Conservation (phyloP, 2,888 invertebrate genomes). For the Eupithecia insigniata region DNA sequence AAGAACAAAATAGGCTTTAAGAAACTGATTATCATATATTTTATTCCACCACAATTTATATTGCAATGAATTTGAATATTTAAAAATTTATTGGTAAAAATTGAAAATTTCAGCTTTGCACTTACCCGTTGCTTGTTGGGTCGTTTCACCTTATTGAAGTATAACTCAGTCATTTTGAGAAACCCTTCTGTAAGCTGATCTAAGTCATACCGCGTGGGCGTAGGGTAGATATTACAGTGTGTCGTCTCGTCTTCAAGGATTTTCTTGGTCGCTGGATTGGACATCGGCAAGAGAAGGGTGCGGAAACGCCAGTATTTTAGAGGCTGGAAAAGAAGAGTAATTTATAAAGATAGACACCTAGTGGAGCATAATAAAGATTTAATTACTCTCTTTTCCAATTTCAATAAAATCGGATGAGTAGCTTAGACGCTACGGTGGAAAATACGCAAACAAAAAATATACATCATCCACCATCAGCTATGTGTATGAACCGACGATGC, state of each 20-base stretch:
- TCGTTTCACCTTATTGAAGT: slow-evolving; percentile 95
- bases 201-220: slow-evolving; percentile 84
- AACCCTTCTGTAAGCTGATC: slow-evolving; percentile 89
- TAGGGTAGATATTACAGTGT: slow-evolving; percentile 93
- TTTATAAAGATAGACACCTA: not conserved
- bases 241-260: slow-evolving; percentile 89
- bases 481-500: too few relatives aligned
- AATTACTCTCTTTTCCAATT: too few relatives aligned
- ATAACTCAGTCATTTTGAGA: slow-evolving; percentile 92
- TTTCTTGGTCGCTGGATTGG: slow-evolving; percentile 90
- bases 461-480: too few relatives aligned
- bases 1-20: not conserved
- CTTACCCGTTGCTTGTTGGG: slow-evolving; percentile 92
- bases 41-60: too few relatives aligned
- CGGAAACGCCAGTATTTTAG: slow-evolving; percentile 96
- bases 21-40: not conserved
- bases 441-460: too few relatives aligned
- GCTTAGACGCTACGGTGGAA: too few relatives aligned
- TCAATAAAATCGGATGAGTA: too few relatives aligned
- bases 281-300: slow-evolving; percentile 93
- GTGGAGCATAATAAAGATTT: too few relatives aligned
- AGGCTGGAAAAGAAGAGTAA: slow-evolving; percentile 75
- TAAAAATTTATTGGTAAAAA: too few relatives aligned
- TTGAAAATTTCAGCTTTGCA: slow-evolving; percentile 38
- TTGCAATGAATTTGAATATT: too few relatives aligned